Evolutionary conservation across 2,888 invertebrate species (phyloP).

Genomic region (Acholoe squamosa): DNA sequence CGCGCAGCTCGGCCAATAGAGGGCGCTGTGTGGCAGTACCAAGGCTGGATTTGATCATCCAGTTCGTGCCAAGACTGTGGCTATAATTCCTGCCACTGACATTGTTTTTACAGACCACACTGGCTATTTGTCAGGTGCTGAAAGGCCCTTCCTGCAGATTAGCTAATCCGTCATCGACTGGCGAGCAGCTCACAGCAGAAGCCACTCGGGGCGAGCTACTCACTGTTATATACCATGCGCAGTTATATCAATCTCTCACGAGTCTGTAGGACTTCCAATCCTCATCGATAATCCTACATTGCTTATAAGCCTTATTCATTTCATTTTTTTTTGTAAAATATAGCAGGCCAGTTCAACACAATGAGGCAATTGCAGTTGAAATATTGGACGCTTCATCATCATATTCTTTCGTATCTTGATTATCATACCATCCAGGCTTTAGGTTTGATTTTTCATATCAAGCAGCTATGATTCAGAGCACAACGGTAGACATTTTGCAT

Average conservation of each 20-base stretch:
- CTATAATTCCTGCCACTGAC: not conserved
- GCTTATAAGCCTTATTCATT: too few relatives aligned
- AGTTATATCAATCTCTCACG: not conserved
- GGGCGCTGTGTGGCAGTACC: not conserved
- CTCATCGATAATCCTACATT: not conserved
- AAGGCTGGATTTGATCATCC: not conserved
- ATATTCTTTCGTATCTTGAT: not conserved
- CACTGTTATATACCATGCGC: not conserved
- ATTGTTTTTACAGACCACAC: conserved; percentile 32
- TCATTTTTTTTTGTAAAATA: not conserved
- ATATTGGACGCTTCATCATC: not conserved
- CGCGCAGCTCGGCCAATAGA: not conserved
- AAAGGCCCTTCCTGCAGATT: not conserved
- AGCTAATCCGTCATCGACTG: not conserved
- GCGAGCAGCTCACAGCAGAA: not conserved
- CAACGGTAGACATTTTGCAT: too few relatives aligned
- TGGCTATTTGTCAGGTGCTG: not conserved
- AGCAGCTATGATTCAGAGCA: too few relatives aligned
- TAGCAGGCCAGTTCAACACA: not conserved
- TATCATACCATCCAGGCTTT: not conserved
- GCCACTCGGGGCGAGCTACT: not conserved
- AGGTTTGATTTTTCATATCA: too few relatives aligned
- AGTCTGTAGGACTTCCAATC: not conserved
- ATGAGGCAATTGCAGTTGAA: too few relatives aligned
- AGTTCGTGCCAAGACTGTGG: not conserved